Evolutionary conservation across 2,888 invertebrate genomes (phyloP), one percentile per base, ranked within the genome.

Genomic region (Zygogramma bicolorata): DNA sequence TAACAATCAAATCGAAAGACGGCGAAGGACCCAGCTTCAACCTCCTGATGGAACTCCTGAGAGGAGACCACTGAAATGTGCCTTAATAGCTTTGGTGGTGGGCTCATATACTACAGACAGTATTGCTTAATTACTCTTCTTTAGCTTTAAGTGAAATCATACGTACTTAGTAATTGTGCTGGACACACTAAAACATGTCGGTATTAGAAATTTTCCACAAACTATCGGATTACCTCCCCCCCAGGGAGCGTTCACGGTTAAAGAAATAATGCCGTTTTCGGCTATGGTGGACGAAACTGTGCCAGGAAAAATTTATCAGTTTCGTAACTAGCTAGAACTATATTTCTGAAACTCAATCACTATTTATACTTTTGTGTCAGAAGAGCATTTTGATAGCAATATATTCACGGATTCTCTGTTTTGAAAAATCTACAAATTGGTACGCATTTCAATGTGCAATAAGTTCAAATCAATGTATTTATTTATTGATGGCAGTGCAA

Each of bases 21-120:
- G 95, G 96, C 73, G 96, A 96, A 83, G 94, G 95, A 70, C 93
- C 94, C 73, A 94, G 95, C 85, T 98, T 97, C 90, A 97, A 98
- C 88, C 91, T 98, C 82, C 91, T 98, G 79, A 97, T 98, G 95
- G 98, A 98, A 89, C 91, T 98, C 72, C 89, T 98, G 76, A 91
- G 97, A 83, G 97, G 97, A 83, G 97, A 97, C 89, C 97, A 97
- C 89, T 96, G 82, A 81, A 83, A 75, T 73, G 84, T 84, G 84
- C 84, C 84, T 84, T 84, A 85, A 83, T 83, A 84, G 85, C 84
- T 84, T 85, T 82, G 86, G 86, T 86, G 86, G 85, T 83, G 86
- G 86, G 85, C 81, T 79, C 82, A 81, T 84, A 74, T 75, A 75
- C 77, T 85, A 85, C 85, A 84, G 84, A 85, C 86, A 86, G 85